Evolutionary conservation across 2,797 vertebrate genomes (phyloP).

Genomic region (Ctenochaetus hawaiiensis): DNA sequence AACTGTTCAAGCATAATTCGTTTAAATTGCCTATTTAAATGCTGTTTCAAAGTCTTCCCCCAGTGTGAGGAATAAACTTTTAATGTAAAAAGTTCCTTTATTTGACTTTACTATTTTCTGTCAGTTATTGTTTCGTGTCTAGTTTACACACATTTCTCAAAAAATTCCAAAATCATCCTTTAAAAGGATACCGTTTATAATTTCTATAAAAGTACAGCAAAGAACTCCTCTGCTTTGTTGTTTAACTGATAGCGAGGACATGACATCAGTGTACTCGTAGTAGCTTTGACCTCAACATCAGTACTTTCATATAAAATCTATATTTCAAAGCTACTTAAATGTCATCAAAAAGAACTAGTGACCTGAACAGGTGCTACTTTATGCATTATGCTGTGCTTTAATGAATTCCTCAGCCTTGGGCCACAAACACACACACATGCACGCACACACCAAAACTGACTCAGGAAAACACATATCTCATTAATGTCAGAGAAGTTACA

Average conservation of each 20-base stretch:
- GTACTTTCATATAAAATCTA: not conserved
- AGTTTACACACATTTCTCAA: not conserved
- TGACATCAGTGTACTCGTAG: not conserved
- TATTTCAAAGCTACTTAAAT: not conserved
- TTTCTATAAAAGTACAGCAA: not conserved
- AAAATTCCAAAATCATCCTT: too few relatives aligned
- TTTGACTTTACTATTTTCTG: too few relatives aligned
- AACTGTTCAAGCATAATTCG: not conserved
- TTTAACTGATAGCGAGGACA: not conserved
- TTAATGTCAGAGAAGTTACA: not conserved
- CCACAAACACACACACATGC: not conserved
- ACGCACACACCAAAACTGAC: constrained; percentile 2
- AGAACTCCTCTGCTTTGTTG: not conserved
- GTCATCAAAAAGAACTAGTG: not conserved
- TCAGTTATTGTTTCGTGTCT: too few relatives aligned
- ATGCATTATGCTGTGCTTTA: not conserved
- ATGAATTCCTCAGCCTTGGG: not conserved
- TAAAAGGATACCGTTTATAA: too few relatives aligned
- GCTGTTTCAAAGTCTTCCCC: not conserved
- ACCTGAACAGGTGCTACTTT: not conserved
- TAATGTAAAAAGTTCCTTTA: too few relatives aligned
- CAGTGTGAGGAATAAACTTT: not conserved
- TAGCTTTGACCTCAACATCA: not conserved
- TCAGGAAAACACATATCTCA: not conserved
- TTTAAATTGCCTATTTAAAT: not conserved